phyloP scores from a whole-genome alignment of 1,140 invertebrate genomes.

The Coptotermes formosanus region DNA sequence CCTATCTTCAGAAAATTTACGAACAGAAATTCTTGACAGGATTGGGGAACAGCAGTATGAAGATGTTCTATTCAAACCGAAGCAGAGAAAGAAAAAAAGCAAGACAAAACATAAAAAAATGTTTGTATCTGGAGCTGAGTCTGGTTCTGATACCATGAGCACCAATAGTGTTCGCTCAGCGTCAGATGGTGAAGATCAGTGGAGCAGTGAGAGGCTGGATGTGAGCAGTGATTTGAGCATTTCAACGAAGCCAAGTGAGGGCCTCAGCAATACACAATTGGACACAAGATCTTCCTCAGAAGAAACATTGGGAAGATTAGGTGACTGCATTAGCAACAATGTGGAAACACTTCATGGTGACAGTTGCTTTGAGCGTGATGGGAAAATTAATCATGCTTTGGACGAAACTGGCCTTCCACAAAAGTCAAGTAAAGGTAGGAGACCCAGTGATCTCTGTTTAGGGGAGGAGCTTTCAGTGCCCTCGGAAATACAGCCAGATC shows the following conservation, averaged over 20 bases:
- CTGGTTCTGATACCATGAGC: conserved; percentile 39
- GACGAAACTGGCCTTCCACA: neutral
- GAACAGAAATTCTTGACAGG: conserved; percentile 44
- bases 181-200: conserved; percentile 32
- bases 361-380: conserved; percentile 34
- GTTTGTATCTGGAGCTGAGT: conserved; percentile 21
- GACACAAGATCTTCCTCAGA: conserved; percentile 25
- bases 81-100: conserved; percentile 41
- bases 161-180: conserved; percentile 30
- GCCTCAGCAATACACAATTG: neutral
- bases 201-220: conserved; percentile 32
- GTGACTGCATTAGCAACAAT: conserved; percentile 37
- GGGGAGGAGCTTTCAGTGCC: neutral
- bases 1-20: conserved; percentile 27
- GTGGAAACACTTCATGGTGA: conserved; percentile 27
- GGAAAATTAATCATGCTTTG: conserved; percentile 43
- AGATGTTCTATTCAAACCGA: conserved; percentile 56
- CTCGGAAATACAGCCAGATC: conserved; percentile 40
- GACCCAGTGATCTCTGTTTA: conserved; percentile 13
- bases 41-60: conserved; percentile 56
- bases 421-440: neutral
- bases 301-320: conserved; percentile 31
- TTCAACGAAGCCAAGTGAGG: conserved; percentile 8
- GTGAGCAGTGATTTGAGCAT: conserved; percentile 31
- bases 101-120: conserved; percentile 45